phyloP scores from a whole-genome alignment of 2,113 vertebrate species.

The Crotalus tigris region DNA sequence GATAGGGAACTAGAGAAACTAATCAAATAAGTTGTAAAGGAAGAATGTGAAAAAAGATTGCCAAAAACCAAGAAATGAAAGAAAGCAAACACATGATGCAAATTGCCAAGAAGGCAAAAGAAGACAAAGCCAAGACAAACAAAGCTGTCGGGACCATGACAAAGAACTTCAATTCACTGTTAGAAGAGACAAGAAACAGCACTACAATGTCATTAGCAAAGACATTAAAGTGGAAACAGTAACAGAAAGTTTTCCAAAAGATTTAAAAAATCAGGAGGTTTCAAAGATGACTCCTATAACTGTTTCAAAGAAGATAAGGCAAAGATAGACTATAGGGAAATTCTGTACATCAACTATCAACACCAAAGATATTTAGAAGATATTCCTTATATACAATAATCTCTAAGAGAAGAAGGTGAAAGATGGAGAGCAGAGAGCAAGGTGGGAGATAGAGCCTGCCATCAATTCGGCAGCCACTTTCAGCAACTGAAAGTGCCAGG shows the following conservation, averaged over 20 bases:
- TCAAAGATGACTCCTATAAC: neutral
- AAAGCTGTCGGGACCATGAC: neutral
- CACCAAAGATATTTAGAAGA: neutral
- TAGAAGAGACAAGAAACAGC: neutral
- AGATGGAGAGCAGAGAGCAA: too few relatives aligned
- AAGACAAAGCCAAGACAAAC: neutral
- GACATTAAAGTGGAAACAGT: neutral
- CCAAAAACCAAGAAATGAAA: neutral
- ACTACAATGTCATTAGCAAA: neutral
- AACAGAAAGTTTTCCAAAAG: neutral
- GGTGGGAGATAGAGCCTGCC: too few relatives aligned
- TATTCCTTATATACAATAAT: neutral
- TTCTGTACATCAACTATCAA: neutral
- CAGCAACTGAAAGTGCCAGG: too few relatives aligned
- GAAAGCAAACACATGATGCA: neutral
- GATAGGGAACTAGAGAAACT: neutral
- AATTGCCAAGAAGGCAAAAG: neutral
- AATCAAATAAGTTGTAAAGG: neutral
- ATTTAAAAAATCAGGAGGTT: neutral
- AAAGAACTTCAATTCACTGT: neutral
- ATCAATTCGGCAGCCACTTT: too few relatives aligned
- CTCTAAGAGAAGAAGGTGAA: neutral
- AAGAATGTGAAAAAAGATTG: neutral
- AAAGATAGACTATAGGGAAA: neutral
- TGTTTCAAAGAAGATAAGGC: neutral